Conservation (phyloP, 2,888 invertebrate genomes). For the Tetragonisca angustula region DNA sequence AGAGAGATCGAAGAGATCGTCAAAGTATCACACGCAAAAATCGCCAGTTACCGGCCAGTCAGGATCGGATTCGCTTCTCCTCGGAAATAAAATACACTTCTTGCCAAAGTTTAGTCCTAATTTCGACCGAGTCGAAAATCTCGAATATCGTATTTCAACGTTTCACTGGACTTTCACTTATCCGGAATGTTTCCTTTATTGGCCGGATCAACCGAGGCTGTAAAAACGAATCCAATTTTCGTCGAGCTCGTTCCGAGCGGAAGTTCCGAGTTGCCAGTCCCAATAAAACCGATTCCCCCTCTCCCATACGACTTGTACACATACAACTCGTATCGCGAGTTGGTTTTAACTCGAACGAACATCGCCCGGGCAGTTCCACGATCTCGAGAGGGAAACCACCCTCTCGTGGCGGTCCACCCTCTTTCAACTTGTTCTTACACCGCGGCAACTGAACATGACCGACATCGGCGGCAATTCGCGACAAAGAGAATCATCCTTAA, state of each 20-base stretch:
- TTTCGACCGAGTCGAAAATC: too few relatives aligned
- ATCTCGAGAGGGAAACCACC: constrained; percentile 10
- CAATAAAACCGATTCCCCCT: constrained; percentile 17
- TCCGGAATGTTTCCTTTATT: background rate
- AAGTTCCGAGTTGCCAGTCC: background rate
- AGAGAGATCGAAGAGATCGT: constrained; percentile 6
- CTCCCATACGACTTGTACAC: constrained; percentile 10
- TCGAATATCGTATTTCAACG: background rate
- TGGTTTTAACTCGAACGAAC: constrained; percentile 2
- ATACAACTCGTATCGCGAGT: background rate
- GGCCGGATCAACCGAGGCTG: background rate
- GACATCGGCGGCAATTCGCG: constrained; percentile 20
- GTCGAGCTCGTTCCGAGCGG: background rate
- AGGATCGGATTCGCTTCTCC: background rate
- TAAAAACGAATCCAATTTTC: constrained; percentile 19
- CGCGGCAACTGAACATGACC: too few relatives aligned
- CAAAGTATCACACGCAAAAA: constrained; percentile 6
- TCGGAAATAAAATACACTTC: too few relatives aligned
- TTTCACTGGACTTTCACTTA: too few relatives aligned
- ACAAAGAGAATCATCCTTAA: constrained; percentile 47
- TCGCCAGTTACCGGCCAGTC: background rate
- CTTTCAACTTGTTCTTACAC: background rate
- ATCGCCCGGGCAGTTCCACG: background rate
- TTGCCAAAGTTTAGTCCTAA: too few relatives aligned
- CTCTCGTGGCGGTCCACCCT: background rate